These are phyloP conservation scores for Cichlasoma orientale DNA, from an alignment of 2,797 vertebrate genomes.

Conservation along the genomic window DNA sequence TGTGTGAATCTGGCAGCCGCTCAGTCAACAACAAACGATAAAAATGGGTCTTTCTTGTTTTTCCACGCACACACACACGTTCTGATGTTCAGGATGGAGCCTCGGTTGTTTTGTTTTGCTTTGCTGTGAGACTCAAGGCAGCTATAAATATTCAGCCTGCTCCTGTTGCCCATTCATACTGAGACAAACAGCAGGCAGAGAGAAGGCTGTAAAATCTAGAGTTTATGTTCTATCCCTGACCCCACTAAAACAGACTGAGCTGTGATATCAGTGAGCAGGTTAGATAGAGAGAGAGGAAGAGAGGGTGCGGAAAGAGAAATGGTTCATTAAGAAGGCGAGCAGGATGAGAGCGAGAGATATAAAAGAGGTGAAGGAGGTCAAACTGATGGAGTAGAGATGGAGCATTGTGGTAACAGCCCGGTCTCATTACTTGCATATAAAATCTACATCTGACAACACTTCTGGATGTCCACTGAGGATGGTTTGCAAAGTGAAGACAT, in stretches of 20 bases:
- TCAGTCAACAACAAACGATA: neutral
- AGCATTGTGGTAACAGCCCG: neutral
- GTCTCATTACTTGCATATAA: neutral
- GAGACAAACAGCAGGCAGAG: slow-evolving; percentile 20
- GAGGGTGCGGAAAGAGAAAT: neutral
- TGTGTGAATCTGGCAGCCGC: neutral
- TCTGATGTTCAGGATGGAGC: neutral
- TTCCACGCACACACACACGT: neutral
- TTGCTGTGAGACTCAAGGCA: slow-evolving; percentile 12
- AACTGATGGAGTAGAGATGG: slow-evolving; percentile 21
- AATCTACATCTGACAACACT: neutral
- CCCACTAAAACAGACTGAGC: slow-evolving; percentile 41
- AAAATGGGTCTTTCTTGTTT: neutral
- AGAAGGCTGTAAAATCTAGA: slow-evolving; percentile 47
- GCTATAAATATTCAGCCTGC: slow-evolving; percentile 49
- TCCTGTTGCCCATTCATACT: slow-evolving; percentile 38
- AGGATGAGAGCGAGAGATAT: slow-evolving; percentile 10
- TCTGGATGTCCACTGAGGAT: neutral
- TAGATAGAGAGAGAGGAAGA: slow-evolving; percentile 2
- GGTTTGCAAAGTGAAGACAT: neutral
- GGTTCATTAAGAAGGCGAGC: slow-evolving; percentile 6
- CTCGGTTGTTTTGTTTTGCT: slow-evolving; percentile 16
- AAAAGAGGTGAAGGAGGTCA: slow-evolving; percentile 42
- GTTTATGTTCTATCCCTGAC: slow-evolving; percentile 51
- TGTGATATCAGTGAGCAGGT: slow-evolving; percentile 40